Evolutionary conservation across 37 sponge, comb jelly and placozoan genomes (phyloP).

Genomic region (Eunapius fragilis): DNA sequence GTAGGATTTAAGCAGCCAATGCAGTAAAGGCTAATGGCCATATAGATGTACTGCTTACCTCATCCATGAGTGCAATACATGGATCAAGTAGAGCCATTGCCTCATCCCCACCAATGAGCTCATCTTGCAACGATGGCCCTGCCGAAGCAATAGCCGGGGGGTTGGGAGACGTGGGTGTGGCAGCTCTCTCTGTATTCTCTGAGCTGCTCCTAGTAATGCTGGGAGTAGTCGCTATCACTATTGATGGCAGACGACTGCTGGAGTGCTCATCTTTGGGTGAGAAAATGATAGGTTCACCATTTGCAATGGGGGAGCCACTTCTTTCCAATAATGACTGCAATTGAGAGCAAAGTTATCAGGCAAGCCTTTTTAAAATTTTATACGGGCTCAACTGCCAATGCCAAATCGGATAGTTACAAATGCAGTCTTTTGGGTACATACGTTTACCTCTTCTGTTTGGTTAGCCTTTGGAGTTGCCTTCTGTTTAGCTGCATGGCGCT

Average conservation of each 20-base stretch:
- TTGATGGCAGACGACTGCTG: not conserved
- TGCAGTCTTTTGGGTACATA: not conserved
- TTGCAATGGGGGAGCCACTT: not conserved
- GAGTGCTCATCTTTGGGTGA: not conserved
- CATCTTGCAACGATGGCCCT: not conserved
- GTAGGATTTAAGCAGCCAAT: not conserved
- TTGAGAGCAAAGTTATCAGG: too few relatives aligned
- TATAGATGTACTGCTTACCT: not conserved
- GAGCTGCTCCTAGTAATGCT: not conserved
- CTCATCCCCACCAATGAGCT: not conserved
- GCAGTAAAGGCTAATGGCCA: not conserved
- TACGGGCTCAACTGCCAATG: too few relatives aligned
- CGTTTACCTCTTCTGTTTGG: not conserved
- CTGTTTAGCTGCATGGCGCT: not conserved
- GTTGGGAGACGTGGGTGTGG: not conserved
- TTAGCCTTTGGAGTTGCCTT: not conserved
- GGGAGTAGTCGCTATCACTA: not conserved
- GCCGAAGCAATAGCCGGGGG: not conserved
- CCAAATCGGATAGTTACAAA: too few relatives aligned
- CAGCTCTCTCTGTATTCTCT: not conserved
- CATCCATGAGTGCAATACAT: not conserved
- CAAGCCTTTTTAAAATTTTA: too few relatives aligned
- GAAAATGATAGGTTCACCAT: not conserved
- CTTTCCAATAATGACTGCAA: not conserved
- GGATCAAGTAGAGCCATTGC: not conserved